These are phyloP conservation scores for Cydia amplana DNA, from an alignment of 1,140 invertebrate genomes.

Conservation along the genomic window DNA sequence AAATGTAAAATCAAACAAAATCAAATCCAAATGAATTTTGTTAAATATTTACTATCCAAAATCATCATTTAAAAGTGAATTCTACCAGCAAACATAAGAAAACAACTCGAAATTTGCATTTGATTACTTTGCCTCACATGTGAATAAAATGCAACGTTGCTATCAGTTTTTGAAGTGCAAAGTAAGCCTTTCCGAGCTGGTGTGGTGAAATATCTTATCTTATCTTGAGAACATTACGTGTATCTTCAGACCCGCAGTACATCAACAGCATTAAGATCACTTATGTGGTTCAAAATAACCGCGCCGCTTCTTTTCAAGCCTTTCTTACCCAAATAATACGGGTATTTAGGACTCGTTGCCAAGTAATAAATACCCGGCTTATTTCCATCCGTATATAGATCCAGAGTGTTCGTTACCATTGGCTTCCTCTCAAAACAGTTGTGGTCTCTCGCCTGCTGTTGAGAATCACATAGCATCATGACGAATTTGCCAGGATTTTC, in stretches of 20 bases:
- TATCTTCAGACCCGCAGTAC: neutral
- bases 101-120: too few species aligned
- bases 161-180: too few species aligned
- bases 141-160: too few species aligned
- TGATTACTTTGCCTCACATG: too few species aligned
- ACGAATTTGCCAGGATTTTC: conserved; percentile 53
- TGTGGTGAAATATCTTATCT: too few species aligned
- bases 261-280: neutral
- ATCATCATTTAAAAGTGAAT: too few species aligned
- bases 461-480: conserved; percentile 59
- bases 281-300: neutral
- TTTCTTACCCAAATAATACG: conserved; percentile 57
- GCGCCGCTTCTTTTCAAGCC: conserved; percentile 47
- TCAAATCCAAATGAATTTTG: too few species aligned
- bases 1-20: too few species aligned
- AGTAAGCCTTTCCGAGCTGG: too few species aligned
- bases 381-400: conserved; percentile 49
- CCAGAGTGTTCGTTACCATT: conserved; percentile 51
- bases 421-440: conserved; percentile 56
- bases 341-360: conserved; percentile 50
- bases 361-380: conserved; percentile 44
- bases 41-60: too few species aligned
- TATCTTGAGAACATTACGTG: too few species aligned
- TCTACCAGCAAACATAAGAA: too few species aligned
- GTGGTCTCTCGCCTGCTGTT: conserved; percentile 59